Evolutionary conservation across 1,140 invertebrate genomes (phyloP).

Genomic region (Psilanteris sp.): DNA sequence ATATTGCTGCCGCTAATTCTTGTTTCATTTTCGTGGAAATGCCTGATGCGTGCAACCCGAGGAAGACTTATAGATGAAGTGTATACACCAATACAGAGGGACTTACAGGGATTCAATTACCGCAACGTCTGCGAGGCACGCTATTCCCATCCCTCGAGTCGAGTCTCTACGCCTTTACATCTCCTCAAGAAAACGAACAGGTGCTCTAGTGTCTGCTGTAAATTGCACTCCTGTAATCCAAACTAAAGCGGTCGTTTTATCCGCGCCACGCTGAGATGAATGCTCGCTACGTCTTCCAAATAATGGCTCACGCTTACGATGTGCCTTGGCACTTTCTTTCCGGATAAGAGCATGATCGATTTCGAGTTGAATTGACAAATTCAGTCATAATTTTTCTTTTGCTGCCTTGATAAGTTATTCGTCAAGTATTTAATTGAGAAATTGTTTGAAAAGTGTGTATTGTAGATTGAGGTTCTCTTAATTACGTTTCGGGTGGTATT

Average conservation of each 20-base stretch:
- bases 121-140: conserved; percentile 79
- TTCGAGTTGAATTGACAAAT: conserved; percentile 29
- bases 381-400: too few species aligned
- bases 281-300: conserved; percentile 76
- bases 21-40: conserved; percentile 57
- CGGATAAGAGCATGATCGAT: conserved; percentile 55
- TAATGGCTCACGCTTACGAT: conserved; percentile 69
- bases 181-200: conserved; percentile 78
- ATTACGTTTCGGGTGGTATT: too few species aligned
- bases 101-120: conserved; percentile 80
- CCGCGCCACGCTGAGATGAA: conserved; percentile 76
- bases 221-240: conserved; percentile 79
- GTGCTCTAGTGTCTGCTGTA: conserved; percentile 78
- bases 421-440: too few species aligned
- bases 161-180: conserved; percentile 70
- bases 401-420: too few species aligned
- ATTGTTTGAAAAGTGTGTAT: too few species aligned
- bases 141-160: conserved; percentile 71
- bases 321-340: conserved; percentile 40
- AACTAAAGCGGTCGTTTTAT: conserved; percentile 80
- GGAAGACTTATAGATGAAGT: conserved; percentile 60
- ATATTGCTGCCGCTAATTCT: conserved; percentile 52
- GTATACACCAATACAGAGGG: conserved; percentile 67
- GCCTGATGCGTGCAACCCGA: conserved; percentile 58
- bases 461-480: too few species aligned